Conservation (phyloP, 92 coral and sea anemone genomes). For the Epizoanthus stellaris region DNA sequence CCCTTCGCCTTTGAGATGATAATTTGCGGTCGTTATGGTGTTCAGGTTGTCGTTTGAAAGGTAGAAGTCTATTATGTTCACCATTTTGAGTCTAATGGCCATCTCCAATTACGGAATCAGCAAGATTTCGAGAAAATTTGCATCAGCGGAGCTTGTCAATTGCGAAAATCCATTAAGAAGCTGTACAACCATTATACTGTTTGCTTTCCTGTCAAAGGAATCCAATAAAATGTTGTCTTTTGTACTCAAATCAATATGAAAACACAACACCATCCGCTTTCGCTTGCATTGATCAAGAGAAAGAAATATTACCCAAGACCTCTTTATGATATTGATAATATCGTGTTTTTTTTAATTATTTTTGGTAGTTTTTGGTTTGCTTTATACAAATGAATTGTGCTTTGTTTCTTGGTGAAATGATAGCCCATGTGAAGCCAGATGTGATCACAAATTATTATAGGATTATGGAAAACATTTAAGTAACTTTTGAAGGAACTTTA, state of each 20-base stretch:
- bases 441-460: too few species aligned
- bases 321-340: too few species aligned
- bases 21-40: background rate
- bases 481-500: too few species aligned
- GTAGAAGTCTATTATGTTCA: constrained; percentile 2
- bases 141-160: background rate
- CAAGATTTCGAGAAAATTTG: background rate
- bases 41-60: background rate
- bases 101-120: background rate
- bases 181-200: constrained; percentile 20
- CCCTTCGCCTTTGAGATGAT: background rate
- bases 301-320: too few species aligned
- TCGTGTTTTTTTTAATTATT: too few species aligned
- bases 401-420: too few species aligned
- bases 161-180: background rate
- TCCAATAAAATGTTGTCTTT: constrained; percentile 2
- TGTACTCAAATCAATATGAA: constrained; percentile 9
- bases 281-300: background rate
- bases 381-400: too few species aligned
- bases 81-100: background rate
- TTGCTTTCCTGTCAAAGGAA: constrained; percentile 23
- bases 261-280: background rate
- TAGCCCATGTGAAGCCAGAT: too few species aligned
- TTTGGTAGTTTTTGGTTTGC: too few species aligned
- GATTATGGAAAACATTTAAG: too few species aligned